Base-by-base conservation (phyloP, 2,113 vertebrate species). In the Pedetes capensis region DNA sequence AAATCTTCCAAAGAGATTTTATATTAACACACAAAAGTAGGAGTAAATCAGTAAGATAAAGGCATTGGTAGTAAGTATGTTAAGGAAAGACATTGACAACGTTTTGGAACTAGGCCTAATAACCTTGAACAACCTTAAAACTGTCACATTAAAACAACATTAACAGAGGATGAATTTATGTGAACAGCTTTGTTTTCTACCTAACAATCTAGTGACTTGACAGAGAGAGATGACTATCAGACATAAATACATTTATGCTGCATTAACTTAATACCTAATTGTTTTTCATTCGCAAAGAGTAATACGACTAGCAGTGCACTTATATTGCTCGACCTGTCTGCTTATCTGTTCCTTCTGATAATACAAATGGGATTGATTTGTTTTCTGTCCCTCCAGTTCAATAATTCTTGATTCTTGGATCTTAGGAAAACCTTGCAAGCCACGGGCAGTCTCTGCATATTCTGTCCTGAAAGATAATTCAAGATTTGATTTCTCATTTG, bases 211-310 rank as follows among this genome's bases (percentile, higher is more conserved):
- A 39, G 47, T 10, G 63, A 82, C 37, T 72, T 94, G 79, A 93
- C 55, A 42, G 87, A 94, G 82, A 97, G 91, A 68, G 23, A 82
- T 84, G 20, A 86, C 23, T 90, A 83, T 78, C 49, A 96, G 25
- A 23, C 17, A 74, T 59, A 97, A 95, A 89, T 74, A 64, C 34
- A 89, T 76, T 83, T 47, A 27, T 84, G 64, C 47, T 87, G 32
- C 81, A 89, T 94, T 96, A 92, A 94, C 37, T 72, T 90, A 87
- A 92, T 90, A 95, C 29, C 44, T 79, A 92, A 75, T 94, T 20
- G 37, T 71, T 94, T 57, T 93, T 91, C 91, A 79, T 37, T 92
- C 74, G n/a, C 32, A 29, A 34, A 82, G 44, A 39, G 49, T 69
- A 80, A 61, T 51, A 80, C 44, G 51, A 91, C 75, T 81, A 88